phyloP scores from a whole-genome alignment of 2,113 vertebrate species.

The Platycercus adscitus region DNA sequence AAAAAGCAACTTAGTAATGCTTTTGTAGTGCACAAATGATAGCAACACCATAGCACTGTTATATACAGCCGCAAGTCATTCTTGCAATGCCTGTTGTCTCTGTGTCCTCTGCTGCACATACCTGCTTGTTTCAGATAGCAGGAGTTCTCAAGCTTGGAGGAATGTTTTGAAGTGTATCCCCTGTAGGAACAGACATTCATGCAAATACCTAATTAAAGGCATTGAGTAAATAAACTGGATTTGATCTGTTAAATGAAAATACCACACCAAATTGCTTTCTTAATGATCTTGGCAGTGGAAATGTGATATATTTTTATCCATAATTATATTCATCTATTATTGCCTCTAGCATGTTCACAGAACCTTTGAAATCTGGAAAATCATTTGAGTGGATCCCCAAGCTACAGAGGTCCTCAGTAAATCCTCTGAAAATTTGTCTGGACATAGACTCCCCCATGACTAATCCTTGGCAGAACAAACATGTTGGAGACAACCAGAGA shows the following conservation, averaged over 20 bases:
- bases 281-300: conserved; percentile 16
- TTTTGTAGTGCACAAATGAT: background rate
- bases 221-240: conserved; percentile 15
- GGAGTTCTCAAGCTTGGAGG: background rate
- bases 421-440: background rate
- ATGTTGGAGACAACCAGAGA: background rate
- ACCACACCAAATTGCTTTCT: background rate
- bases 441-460: background rate
- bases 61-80: fast-evolving
- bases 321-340: background rate
- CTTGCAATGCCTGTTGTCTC: background rate
- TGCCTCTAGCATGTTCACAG: background rate
- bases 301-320: background rate
- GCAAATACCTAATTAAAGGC: background rate
- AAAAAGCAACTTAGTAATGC: background rate
- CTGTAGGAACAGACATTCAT: conserved; percentile 6
- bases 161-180: background rate
- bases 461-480: background rate
- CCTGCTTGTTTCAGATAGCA: background rate
- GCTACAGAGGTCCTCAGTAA: background rate
- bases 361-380: background rate
- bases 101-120: background rate
- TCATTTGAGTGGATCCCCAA: background rate
- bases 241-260: conserved; percentile 40
- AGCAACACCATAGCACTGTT: background rate